These are phyloP conservation scores for Eumacrocentrus americanus DNA, from an alignment of 2,888 invertebrate genomes.

Conservation along the genomic window DNA sequence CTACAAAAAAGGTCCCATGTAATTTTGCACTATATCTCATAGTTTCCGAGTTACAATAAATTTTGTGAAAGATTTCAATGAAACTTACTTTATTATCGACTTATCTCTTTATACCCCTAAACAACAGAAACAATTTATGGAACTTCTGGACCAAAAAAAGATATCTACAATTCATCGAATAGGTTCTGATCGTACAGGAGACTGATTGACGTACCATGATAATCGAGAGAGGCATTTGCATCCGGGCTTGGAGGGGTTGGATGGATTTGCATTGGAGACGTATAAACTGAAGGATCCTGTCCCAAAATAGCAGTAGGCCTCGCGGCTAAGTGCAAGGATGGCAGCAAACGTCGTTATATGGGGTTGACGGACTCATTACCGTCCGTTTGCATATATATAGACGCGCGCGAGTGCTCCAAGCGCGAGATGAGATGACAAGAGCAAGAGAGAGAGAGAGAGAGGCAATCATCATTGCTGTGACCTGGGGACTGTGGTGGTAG, in stretches of 20 bases:
- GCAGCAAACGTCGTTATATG: constrained; percentile 56
- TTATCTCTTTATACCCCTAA: too few species aligned
- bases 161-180: constrained; percentile 19
- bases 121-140: constrained; percentile 10
- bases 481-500: constrained; percentile 16
- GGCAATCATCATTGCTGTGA: constrained; percentile 24
- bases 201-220: constrained; percentile 16
- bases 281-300: constrained; percentile 49
- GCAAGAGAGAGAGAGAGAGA: constrained; percentile 14
- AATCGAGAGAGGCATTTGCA: constrained; percentile 29
- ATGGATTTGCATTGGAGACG: constrained; percentile 51
- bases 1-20: too few species aligned
- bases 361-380: constrained; percentile 61
- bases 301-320: constrained; percentile 49
- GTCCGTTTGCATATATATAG: constrained; percentile 59
- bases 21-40: neutral
- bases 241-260: constrained; percentile 18
- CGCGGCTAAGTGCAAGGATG: constrained; percentile 58
- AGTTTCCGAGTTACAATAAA: too few species aligned
- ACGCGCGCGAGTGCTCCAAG: constrained; percentile 43
- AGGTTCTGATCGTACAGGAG: constrained; percentile 12
- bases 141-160: too few species aligned
- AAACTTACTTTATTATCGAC: too few species aligned
- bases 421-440: constrained; percentile 27
- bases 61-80: too few species aligned